Conservation (phyloP, 30 jellyfish, hydroid and myxozoan species). For the Aurelia sp. region DNA sequence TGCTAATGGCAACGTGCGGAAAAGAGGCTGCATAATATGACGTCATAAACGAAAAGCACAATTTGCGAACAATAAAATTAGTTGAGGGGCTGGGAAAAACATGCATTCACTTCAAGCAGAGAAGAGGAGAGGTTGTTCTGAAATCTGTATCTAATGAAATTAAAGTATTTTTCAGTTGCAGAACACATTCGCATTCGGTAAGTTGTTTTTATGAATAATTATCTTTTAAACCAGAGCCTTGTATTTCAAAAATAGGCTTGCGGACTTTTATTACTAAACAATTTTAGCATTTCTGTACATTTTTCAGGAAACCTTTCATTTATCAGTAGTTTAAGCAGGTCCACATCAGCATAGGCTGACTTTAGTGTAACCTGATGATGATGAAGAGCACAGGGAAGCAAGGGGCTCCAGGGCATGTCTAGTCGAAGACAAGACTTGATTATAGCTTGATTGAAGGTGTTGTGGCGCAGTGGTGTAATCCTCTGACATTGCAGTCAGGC, state of each 20-base stretch:
- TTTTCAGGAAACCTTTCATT: neutral
- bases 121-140: neutral
- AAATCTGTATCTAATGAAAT: neutral
- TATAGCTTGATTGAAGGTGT: too few relatives aligned
- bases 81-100: too few relatives aligned
- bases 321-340: conserved; percentile 4
- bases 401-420: too few relatives aligned
- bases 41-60: neutral
- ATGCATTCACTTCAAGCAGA: too few relatives aligned
- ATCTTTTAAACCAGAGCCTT: too few relatives aligned
- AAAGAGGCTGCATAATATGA: conserved; percentile 9
- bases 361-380: too few relatives aligned
- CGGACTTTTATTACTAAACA: conserved; percentile 8
- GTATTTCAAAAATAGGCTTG: neutral
- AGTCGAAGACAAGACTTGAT: too few relatives aligned
- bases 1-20: neutral
- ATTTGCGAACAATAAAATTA: too few relatives aligned
- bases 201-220: too few relatives aligned
- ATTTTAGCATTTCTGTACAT: neutral
- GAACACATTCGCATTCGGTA: neutral
- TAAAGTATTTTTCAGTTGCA: neutral
- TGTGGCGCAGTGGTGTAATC: too few relatives aligned
- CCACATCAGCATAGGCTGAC: conserved; percentile 27
- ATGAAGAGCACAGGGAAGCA: too few relatives aligned
- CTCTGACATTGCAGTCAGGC: too few relatives aligned